Base-by-base conservation (phyloP, 2,888 invertebrate species). In the Tortrix viridana region DNA sequence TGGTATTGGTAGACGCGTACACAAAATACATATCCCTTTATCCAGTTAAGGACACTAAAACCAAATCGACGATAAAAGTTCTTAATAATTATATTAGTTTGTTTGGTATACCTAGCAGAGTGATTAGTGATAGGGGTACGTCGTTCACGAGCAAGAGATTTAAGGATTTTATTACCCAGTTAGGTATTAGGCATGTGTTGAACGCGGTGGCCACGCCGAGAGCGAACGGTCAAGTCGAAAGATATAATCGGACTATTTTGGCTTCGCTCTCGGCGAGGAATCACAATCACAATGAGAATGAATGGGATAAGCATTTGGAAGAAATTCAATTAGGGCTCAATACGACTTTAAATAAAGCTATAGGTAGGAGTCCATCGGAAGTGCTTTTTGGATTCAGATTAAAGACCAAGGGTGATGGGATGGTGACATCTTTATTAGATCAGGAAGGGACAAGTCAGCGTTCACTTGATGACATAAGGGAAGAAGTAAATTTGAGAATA, bases 221-320 rank as follows among this genome's bases (percentile, higher is more conserved):
- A 18, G 60, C 67, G 12, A 64, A 67, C 23, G 61, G 67, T 14
- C 67, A 67, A 43, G 60, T 32, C 1, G 66, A 65, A 44, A 41
- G 65, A 14, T 57, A 19, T 48, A 65, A 65, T 41, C 50, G 50
- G 1, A 65, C 60, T 16, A 59, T 65, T 14, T 44, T 65, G 14
- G 46, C 20, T 22, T 32, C 65, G 20, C 32, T 65, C 7, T 37
- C 57, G n/a, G 19, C 43, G 4, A 16, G 16, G 16, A 48, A 44
- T 19, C 32, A 58, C n/a, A 44, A 37, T 22, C 5, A 23, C 5
- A 19, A 43, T 14, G 60, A 60, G 19, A 50, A 52, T 3, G 37
- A 60, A 3, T 65, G 67, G 65, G 62, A 62, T 18, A 18, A 14
- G 14, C 44, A 49, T 49, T 18, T 44, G 7, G 16, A 18, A 44